These are phyloP conservation scores for Grantiella picta DNA, from an alignment of 2,113 vertebrate genomes.

Conservation along the genomic window DNA sequence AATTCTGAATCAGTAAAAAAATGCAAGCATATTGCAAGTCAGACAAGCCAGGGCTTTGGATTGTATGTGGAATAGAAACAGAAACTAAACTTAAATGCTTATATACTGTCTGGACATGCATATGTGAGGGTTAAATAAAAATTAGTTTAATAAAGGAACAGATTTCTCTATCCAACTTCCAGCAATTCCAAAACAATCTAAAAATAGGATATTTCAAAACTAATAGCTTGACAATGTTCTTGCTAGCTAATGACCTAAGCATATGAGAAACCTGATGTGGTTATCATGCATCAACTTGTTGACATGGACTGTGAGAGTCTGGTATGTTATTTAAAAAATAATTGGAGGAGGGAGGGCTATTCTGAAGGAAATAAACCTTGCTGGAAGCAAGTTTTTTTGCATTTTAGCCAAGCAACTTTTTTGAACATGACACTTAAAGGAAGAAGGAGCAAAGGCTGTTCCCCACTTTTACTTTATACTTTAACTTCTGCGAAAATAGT, in stretches of 20 bases:
- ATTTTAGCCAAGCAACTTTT: background rate
- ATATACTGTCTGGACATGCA: too few species aligned
- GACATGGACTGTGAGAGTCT: background rate
- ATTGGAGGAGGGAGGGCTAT: background rate
- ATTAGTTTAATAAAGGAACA: background rate
- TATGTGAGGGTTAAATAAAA: background rate
- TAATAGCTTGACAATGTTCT: background rate
- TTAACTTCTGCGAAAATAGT: background rate
- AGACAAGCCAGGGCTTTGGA: background rate
- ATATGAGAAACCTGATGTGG: background rate
- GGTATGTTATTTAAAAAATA: background rate
- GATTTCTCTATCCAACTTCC: background rate
- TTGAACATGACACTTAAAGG: background rate
- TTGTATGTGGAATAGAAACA: background rate
- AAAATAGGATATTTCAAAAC: background rate
- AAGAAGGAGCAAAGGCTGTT: background rate
- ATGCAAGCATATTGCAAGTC: background rate
- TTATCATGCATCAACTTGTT: background rate
- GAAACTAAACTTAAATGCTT: background rate
- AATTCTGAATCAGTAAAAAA: background rate
- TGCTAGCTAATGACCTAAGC: background rate
- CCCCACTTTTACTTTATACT: background rate
- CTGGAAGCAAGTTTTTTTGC: background rate
- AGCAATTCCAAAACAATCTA: background rate
- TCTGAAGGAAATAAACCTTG: background rate